Evolutionary conservation across 2,888 invertebrate species (phyloP).

Genomic region (Sesia apiformis): DNA sequence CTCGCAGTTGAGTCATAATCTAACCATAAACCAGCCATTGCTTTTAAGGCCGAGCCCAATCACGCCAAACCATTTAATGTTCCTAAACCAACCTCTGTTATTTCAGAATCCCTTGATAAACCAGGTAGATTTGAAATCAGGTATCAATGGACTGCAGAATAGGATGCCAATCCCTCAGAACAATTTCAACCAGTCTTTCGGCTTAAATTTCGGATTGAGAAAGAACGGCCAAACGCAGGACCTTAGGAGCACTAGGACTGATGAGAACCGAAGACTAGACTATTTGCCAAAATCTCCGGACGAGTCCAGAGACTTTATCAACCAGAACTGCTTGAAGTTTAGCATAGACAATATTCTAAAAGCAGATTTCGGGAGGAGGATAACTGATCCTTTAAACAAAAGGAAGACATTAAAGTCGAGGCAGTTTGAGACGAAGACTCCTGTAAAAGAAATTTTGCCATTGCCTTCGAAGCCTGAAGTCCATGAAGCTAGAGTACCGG

Average conservation of each 20-base stretch:
- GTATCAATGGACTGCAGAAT: slow-evolving; percentile 26
- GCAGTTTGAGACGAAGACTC: slow-evolving; percentile 39
- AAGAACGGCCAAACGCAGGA: slow-evolving; percentile 33
- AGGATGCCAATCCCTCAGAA: slow-evolving; percentile 44
- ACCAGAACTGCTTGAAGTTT: slow-evolving; percentile 81
- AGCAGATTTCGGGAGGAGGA: slow-evolving; percentile 86
- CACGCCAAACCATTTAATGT: slow-evolving; percentile 65
- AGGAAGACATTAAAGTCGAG: slow-evolving; percentile 61
- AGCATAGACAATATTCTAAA: slow-evolving; percentile 91
- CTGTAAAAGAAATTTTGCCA: slow-evolving; percentile 37
- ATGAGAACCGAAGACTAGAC: slow-evolving; percentile 46
- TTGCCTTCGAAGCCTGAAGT: slow-evolving; percentile 31
- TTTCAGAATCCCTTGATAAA: slow-evolving; percentile 58
- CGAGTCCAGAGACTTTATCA: slow-evolving; percentile 56
- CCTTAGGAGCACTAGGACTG: slow-evolving; percentile 30
- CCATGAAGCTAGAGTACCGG: slow-evolving; percentile 50
- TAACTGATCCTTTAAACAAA: slow-evolving; percentile 80
- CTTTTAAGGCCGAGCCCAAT: slow-evolving; percentile 62
- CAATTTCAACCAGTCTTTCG: slow-evolving; percentile 41
- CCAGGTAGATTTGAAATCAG: slow-evolving; percentile 50
- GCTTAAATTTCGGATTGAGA: slow-evolving; percentile 43
- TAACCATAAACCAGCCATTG: slow-evolving; percentile 56
- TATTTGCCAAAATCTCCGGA: slow-evolving; percentile 50
- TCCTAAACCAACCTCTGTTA: slow-evolving; percentile 60
- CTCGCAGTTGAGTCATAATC: slow-evolving; percentile 75